Evolutionary conservation across 1,140 invertebrate species (phyloP).

Genomic region (Campodea augens): DNA sequence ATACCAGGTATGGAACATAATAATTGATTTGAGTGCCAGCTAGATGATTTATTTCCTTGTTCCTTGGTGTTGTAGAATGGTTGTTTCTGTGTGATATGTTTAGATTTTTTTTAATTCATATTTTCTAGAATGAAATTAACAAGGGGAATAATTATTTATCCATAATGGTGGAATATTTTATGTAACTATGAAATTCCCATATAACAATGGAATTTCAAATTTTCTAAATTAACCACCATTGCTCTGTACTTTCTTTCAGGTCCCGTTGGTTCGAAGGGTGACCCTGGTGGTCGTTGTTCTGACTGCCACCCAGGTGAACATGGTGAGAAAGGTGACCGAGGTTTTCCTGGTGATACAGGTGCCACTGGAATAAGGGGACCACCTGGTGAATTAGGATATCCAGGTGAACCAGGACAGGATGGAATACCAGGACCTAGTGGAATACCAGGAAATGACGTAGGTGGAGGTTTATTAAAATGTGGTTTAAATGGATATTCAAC

Average conservation of each 20-base stretch:
- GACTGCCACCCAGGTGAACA: conserved; percentile 47
- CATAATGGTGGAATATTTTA: not conserved
- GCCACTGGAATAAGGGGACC: conserved; percentile 41
- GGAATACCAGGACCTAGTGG: conserved; percentile 40
- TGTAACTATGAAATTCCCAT: not conserved
- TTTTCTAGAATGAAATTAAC: too few species aligned
- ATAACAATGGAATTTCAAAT: too few species aligned
- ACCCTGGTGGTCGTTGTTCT: conserved; percentile 53
- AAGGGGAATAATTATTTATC: too few species aligned
- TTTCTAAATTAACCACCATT: not conserved
- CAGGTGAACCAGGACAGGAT: conserved; percentile 28
- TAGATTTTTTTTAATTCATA: too few species aligned
- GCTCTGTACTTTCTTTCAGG: conserved; percentile 10
- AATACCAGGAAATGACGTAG: conserved; percentile 28
- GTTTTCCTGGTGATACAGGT: conserved; percentile 46
- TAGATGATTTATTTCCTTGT: too few species aligned
- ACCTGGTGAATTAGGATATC: conserved; percentile 39
- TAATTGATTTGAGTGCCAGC: too few species aligned
- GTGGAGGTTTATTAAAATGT: conserved; percentile 6
- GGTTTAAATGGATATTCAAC: not conserved
- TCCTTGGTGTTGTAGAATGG: too few species aligned
- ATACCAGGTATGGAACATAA: conserved; percentile 30
- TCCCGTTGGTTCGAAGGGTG: conserved; percentile 38
- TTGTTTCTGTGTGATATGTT: not conserved
- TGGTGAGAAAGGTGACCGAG: conserved; percentile 55